Evolutionary conservation across 2,113 vertebrate species (phyloP).

Genomic region (Cercopithecus mona): DNA sequence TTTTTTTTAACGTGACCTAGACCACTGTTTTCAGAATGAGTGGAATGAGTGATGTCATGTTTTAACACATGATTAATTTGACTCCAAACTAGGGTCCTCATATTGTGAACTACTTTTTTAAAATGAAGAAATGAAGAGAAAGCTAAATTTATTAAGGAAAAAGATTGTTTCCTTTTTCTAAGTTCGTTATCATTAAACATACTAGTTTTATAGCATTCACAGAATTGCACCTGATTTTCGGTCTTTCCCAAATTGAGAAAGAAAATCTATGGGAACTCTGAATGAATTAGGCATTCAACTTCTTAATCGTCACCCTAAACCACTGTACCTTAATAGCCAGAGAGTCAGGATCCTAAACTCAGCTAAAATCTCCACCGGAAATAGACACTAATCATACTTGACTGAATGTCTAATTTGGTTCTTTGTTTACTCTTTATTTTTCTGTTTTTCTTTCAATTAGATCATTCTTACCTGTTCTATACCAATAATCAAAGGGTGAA

Average conservation of each 20-base stretch:
- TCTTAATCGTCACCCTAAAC: constrained; percentile 38
- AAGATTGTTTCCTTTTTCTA: neutral
- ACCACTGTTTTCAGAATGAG: neutral
- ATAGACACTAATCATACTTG: constrained; percentile 56
- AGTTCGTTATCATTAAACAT: neutral
- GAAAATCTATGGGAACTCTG: constrained; percentile 10
- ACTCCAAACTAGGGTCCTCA: neutral
- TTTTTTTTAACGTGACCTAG: neutral
- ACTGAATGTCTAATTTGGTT: constrained; percentile 59
- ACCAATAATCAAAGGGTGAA: constrained; percentile 34
- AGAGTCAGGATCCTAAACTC: constrained; percentile 40
- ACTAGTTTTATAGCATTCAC: neutral
- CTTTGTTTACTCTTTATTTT: constrained; percentile 50
- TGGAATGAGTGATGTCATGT: neutral
- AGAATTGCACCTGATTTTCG: neutral
- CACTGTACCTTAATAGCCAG: neutral
- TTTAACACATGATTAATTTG: constrained; percentile 26
- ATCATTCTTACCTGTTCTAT: constrained; percentile 26
- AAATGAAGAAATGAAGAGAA: constrained; percentile 11
- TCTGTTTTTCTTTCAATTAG: constrained; percentile 48
- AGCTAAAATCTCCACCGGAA: constrained; percentile 65
- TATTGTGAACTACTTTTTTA: neutral
- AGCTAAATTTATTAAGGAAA: neutral
- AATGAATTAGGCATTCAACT: constrained; percentile 55
- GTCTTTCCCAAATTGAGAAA: constrained; percentile 9